Evolutionary conservation across 2,113 vertebrate genomes (phyloP), one percentile per base, ranked within the genome.

Genomic region (Penelope pileata): DNA sequence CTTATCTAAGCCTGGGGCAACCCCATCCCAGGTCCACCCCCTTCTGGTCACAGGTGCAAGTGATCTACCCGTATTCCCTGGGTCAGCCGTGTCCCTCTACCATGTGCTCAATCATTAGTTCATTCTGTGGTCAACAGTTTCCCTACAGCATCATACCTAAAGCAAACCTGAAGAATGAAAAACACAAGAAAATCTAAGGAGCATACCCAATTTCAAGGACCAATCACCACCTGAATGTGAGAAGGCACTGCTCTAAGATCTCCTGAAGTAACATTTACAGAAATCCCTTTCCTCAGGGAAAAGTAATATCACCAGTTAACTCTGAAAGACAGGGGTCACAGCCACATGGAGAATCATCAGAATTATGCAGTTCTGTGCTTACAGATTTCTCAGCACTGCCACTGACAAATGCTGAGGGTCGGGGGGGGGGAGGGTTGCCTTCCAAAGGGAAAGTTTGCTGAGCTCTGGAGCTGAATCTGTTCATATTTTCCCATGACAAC

Each of bases 201-300:
- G 17, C 1, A 0, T 9, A 26, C 24, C 10, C 7, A 4, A 12
- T 34, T 79, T 50, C 16, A 30, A 34, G 34, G 32, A 64, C 21
- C 27, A 43, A 19, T 34, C 11, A 34, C 43, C 7, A 11, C 0
- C 0, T 60, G 53, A 73, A 59, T 5, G 16, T 0, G 0, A 48
- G 47, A 80, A 83, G 19, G 3, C 12, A 18, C 26, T 79, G 58
- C 40, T 73, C 68, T 42, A 54, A 45, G 42, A 56, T n/a, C 24
- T 15, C 19, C 8, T 72, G 42, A 54, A 63, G 32, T 21, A 91
- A 7, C 6, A 12, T 45, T 79, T 84, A 18, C 27, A 36, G 7
- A 54, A 76, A 63, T 67, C 7, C 5, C 23, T 84, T 78, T 82
- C 22, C 32, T 17, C 34, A 59, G 22, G n/a, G 38, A 90, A 75